Evolutionary conservation across 2,888 invertebrate species (phyloP), one percentile per base, ranked within the genome.

Genomic region (Chouioia cunea): DNA sequence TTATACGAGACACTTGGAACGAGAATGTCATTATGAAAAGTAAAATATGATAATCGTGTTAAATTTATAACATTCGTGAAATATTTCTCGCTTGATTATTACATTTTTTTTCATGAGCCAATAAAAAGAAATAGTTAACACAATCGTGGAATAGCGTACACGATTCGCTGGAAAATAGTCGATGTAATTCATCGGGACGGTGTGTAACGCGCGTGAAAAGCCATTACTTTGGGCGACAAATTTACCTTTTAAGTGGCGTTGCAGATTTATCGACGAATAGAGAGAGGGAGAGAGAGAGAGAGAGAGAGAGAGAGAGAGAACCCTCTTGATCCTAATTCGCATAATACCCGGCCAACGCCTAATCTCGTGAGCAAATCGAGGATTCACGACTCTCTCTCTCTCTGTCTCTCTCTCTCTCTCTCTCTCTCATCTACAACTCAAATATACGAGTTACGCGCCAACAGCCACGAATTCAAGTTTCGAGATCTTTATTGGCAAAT

Each of bases 281-380:
- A n/a, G n/a, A n/a, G n/a, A n/a, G n/a, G n/a, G n/a, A n/a, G n/a
- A n/a, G n/a, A n/a, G 6, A 12, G 36, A 36, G 36, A 3, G 36
- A 4, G 4, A 36, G 53, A 27, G 6, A 12, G 36, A 36, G 36
- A 3, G 36, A 4, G 4, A 36, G 53, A 27, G 18, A 46, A 23
- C 15, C 36, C 48, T n/a, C 43, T 22, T 20, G 36, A 50, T 52
- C 44, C 62, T 68, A 68, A 63, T 68, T 63, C 62, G 57, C 27
- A 36, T 22, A 22, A 27, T 50, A 47, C 36, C 54, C 12, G 52
- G 52, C 27, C 15, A 47, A 53, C 46, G 59, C 47, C 43, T 20
- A 64, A 58, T 63, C 63, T 67, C 65, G 27, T 27, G 66, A 66
- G 66, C 58, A 43, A 66, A 67, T 67, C 64, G 54, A 16, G 23